Evolutionary conservation across 1,140 invertebrate genomes (phyloP), one percentile per base, ranked within the genome.

Genomic region (Physella acuta): DNA sequence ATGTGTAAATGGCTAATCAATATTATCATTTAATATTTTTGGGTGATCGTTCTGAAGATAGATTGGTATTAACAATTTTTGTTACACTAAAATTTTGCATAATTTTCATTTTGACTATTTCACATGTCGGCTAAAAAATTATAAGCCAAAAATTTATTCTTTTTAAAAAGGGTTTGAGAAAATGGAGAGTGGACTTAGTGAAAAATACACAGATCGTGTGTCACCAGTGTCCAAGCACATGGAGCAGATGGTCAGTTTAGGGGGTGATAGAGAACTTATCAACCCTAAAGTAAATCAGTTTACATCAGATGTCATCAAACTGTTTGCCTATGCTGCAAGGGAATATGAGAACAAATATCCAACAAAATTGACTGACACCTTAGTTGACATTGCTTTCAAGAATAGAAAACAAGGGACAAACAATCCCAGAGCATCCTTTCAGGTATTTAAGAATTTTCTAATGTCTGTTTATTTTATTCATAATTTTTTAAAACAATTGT

Each of bases 381-480:
- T 99, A 82, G 97, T 95, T 0, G 97, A 98, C 87, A 95, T 99
- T 79, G 95, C 96, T 0, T 92, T 92, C 73, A 99, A 99, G 83
- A 99, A 99, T 86, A 95, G 99, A 82, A 90, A 94, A 75, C 96
- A 99, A 87, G 98, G 95, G 0, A 87, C 90, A 0, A 97, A 98
- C 79, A 99, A 99, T 87, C 95, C 95, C 75, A 91, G 88, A 85
- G 90, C 81, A 24, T 75, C 76, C 16, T 73, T 79, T 61, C 70
- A 63, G 36, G 61, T 63, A 63, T 30, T 16, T n/a, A n/a, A n/a
- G n/a, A n/a, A n/a, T n/a, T n/a, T n/a, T n/a, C n/a, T n/a, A n/a
- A n/a, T n/a, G n/a, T n/a, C n/a, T n/a, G n/a, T n/a, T n/a, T n/a
- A n/a, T n/a, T n/a, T n/a, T n/a, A n/a, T n/a, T n/a, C n/a, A n/a